Conservation (phyloP, 1,140 invertebrate species). For the Drosophila athabasca region DNA sequence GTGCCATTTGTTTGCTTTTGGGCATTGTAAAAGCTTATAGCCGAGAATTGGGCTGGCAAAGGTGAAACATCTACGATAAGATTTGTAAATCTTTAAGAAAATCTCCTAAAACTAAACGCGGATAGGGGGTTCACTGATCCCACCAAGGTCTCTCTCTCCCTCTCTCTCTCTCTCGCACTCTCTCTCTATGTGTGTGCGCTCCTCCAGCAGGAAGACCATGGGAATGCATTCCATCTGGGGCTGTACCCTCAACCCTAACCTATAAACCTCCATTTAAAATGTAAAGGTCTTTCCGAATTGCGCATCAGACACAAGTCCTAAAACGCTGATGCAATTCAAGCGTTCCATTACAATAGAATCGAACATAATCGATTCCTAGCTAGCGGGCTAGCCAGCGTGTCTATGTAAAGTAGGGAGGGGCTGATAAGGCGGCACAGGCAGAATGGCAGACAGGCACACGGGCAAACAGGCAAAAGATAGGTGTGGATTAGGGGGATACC, state of each 20-base stretch:
- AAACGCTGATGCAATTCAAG: conserved; percentile 64
- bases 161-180: too few relatives aligned
- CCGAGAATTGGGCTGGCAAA: conserved; percentile 3
- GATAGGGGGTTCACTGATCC: conserved; percentile 29
- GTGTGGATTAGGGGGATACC: neutral
- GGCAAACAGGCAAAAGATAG: too few relatives aligned
- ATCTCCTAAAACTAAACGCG: neutral
- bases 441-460: too few relatives aligned
- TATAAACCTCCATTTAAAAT: conserved; percentile 38
- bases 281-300: conserved; percentile 64
- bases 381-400: conserved; percentile 31
- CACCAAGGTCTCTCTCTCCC: neutral
- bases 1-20: conserved; percentile 19
- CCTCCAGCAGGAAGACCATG: conserved; percentile 21
- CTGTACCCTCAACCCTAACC: conserved; percentile 41
- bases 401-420: conserved; percentile 28
- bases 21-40: conserved; percentile 25
- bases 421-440: neutral
- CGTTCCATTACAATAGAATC: conserved; percentile 53
- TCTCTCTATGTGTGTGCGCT: neutral
- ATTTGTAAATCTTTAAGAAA: conserved; percentile 10
- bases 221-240: too few relatives aligned
- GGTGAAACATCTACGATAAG: conserved; percentile 15
- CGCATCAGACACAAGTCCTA: conserved; percentile 47
- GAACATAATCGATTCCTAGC: conserved; percentile 7